Conservation (phyloP, 35 echinoderm and acorn worm genomes). For the Ophioderma brevispina region DNA sequence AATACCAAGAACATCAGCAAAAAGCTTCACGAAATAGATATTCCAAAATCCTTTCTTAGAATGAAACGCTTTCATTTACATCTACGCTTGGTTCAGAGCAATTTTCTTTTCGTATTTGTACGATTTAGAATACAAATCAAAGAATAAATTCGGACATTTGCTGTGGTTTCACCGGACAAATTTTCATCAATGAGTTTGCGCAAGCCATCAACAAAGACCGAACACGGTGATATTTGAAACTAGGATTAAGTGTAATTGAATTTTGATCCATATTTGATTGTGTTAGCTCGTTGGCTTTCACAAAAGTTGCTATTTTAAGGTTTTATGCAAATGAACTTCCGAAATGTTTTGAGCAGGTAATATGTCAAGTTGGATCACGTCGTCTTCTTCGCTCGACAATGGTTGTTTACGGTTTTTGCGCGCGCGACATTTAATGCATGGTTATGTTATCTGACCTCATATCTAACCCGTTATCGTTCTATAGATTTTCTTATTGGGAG, state of each 20-base stretch:
- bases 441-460: not conserved
- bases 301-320: slow-evolving; percentile 10
- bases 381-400: not conserved
- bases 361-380: not conserved
- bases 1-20: no score
- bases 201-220: not conserved
- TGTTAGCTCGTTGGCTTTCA: not conserved
- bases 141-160: not conserved
- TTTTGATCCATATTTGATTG: slow-evolving; percentile 1
- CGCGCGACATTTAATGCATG: not conserved
- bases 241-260: not conserved
- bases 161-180: not conserved
- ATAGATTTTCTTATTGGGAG: not conserved
- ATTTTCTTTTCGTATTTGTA: not conserved
- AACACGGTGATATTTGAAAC: not conserved
- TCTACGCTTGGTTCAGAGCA: no score
- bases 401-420: not conserved
- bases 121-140: not conserved
- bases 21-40: no score
- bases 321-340: slow-evolving; percentile 5
- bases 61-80: no score
- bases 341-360: not conserved
- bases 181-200: not conserved
- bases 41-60: no score
- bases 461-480: not conserved